Base-by-base conservation (phyloP, 2,797 vertebrate species). In the Sardinella longiceps region DNA sequence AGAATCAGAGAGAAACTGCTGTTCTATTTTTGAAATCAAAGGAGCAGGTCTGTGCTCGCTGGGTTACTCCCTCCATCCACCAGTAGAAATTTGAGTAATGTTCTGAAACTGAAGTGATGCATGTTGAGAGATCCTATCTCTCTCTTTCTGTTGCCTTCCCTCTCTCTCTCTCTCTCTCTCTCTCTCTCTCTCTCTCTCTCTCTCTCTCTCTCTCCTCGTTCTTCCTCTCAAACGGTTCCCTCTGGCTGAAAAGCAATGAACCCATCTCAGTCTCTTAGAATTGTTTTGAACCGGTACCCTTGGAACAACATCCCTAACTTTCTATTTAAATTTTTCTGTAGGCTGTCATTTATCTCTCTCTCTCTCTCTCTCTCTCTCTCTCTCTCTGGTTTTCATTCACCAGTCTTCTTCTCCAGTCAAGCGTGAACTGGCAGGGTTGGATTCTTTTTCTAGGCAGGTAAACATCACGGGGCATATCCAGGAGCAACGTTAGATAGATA, bases 51-150 rank as follows among this genome's bases (percentile, higher is more conserved):
- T 89, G 86, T 88, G 90, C 95, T 91, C 84, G 93, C 91, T 48
- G 43, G 82, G 86, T 84, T 91, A 91, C 92, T 91, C 89, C 92
- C 94, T 91, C 89, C 92, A 94, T 94, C 90, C 91, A 91, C 89
- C 93, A 93, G 94, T 94, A 93, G 94, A 93, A 93, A 95, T 94
- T 90, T 86, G 82, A 94, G 92, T 91, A 94, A 93, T 94, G 95
- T 94, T 94, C 93, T 91, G 91, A 87, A 90, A 91, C 87, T 88
- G n/a, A 91, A 92, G 91, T 92, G 92, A 92, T 94, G 92, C 90
- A 77, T 87, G 82, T 88, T 91, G 87, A 87, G 88, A 93, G 95
- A 96, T 96, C 91, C 88, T 95, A 96, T 96, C 95, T 0, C n/a
- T 92, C 90, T 86, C 89, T 89, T 90, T 89, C 58, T 48, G 45